Evolutionary conservation across 2,797 vertebrate species (phyloP).

Genomic region (Cossypha heuglini): DNA sequence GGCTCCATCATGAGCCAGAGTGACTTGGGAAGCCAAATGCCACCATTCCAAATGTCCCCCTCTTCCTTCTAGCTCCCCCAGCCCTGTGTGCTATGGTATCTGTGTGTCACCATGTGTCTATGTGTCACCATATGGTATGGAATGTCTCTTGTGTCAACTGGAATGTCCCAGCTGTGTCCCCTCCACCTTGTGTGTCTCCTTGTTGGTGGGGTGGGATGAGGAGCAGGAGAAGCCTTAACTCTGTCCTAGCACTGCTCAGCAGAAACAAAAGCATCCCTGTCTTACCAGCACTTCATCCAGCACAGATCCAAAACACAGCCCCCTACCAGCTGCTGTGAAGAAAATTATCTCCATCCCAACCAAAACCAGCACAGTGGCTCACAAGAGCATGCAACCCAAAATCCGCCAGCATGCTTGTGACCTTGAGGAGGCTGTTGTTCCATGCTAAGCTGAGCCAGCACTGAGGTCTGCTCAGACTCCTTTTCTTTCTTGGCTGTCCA

Average conservation of each 20-base stretch:
- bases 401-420: neutral
- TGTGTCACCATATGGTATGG: accelerated
- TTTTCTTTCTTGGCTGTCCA: neutral
- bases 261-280: accelerated
- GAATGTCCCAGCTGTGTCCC: neutral
- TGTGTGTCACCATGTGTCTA: too few relatives aligned
- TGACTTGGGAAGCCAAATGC: neutral
- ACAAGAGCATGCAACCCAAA: neutral
- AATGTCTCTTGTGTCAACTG: neutral
- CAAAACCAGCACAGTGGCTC: neutral
- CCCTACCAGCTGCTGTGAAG: accelerated
- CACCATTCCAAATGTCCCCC: accelerated
- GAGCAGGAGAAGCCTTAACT: neutral
- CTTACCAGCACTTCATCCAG: neutral
- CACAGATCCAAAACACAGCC: neutral
- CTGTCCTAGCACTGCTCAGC: neutral
- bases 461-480: neutral
- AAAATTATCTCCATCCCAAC: neutral
- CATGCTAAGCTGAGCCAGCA: neutral
- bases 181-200: too few relatives aligned
- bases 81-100: too few relatives aligned
- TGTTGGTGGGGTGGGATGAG: neutral
- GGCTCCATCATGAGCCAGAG: accelerated
- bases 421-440: neutral
- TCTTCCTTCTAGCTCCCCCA: neutral